Base-by-base conservation (phyloP, 2,113 vertebrate species). In the Sigmodon hispidus region DNA sequence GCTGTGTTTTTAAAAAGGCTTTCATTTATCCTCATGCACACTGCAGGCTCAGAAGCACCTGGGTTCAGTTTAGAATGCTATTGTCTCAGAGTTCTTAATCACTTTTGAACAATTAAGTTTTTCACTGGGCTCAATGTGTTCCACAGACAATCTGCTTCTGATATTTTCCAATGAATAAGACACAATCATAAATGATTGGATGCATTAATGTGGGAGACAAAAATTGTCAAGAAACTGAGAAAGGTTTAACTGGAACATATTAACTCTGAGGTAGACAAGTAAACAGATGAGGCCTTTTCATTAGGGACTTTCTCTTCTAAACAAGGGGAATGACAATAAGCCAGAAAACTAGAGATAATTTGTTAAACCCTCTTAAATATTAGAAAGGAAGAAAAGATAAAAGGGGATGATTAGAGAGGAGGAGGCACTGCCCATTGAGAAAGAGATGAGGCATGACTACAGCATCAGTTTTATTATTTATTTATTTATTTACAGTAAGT, bases 161-260 rank as follows among this genome's bases (percentile, higher is more conserved):
- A 94, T 70, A 89, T 80, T 96, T 95, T 52, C 6, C 76, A 90
- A 75, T 85, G 31, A 26, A 52, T 65, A 76, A 67, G 2, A 92
- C 69, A 19, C 15, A 2, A 17, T 81, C 61, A 59, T 93, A 83
- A 50, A 19, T 92, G 57, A 59, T 61, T 80, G 76, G 29, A 21
- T n/a, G 75, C 87, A 52, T 85, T 91, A 93, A 91, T 93, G 80
- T 87, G 43, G 67, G 55, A 61, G 9, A 50, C 24, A 84, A 57
- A 21, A 84, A 89, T 79, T 57, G 79, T 84, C 63, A 87, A 8
- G 12, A 87, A 75, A 84, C 57, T 75, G 57, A 24, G 22, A 61
- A 85, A 88, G 0, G 9, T 92, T 92, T 63, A 91, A 73, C 81
- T 94, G 13, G 76, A 50, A 92, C 84, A 31, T 3, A 85, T 75